phyloP scores from a whole-genome alignment of 2,113 vertebrate genomes.

The Callipepla californica region DNA sequence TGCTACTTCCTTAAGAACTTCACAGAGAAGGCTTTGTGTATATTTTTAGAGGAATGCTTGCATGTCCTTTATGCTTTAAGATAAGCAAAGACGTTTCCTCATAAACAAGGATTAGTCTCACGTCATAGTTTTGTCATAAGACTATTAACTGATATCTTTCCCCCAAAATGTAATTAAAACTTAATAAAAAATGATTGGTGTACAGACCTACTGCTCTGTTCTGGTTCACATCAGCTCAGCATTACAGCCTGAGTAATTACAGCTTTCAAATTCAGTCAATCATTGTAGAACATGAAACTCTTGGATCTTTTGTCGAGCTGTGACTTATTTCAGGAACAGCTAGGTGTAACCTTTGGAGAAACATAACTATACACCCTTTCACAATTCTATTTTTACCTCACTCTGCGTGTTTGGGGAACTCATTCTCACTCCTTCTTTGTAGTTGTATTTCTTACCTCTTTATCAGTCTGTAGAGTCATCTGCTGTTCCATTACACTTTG shows the following conservation, averaged over 20 bases:
- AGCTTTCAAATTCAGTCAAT: not conserved
- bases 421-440: not conserved
- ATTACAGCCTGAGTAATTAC: not conserved
- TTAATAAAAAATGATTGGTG: not conserved
- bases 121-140: not conserved
- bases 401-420: not conserved
- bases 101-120: not conserved
- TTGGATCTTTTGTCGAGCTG: not conserved
- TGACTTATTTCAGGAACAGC: constrained; percentile 3
- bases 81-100: not conserved
- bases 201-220: not conserved
- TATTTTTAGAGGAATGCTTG: not conserved
- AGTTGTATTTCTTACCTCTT: constrained; percentile 69
- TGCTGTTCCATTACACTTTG: not conserved
- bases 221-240: not conserved
- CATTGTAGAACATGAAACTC: constrained; percentile 19
- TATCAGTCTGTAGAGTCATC: constrained; percentile 10
- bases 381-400: constrained; percentile 16
- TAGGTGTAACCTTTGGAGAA: not conserved
- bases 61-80: not conserved
- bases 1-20: not conserved
- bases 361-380: not conserved
- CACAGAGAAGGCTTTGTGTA: not conserved
- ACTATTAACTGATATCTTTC: not conserved
- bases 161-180: not conserved